These are phyloP conservation scores for Drosophila algonquin DNA, from an alignment of 2,888 invertebrate genomes.

Conservation along the genomic window DNA sequence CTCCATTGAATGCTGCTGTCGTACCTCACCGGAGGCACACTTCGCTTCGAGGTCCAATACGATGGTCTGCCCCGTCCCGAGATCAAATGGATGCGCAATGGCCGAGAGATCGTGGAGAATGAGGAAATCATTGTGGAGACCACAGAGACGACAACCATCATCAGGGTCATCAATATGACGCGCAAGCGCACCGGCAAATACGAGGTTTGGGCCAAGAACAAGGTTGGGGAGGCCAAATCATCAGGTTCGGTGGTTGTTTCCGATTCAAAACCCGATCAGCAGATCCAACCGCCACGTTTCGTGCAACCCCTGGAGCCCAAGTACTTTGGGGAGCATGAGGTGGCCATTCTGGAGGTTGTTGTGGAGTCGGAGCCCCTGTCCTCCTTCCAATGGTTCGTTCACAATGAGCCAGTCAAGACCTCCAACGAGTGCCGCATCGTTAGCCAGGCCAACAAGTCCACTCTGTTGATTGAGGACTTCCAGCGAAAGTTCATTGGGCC, in stretches of 20 bases:
- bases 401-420: slow-evolving; percentile 89
- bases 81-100: slow-evolving; percentile 94
- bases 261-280: slow-evolving; percentile 86
- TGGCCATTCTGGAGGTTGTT: slow-evolving; percentile 90
- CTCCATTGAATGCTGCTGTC: slow-evolving; percentile 90
- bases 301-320: slow-evolving; percentile 89
- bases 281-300: slow-evolving; percentile 89
- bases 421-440: slow-evolving; percentile 89
- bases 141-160: slow-evolving; percentile 87
- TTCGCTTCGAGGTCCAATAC: slow-evolving; percentile 89
- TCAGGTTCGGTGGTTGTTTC: slow-evolving; percentile 92
- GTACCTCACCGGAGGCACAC: slow-evolving; percentile 88
- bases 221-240: slow-evolving; percentile 90
- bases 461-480: slow-evolving; percentile 90
- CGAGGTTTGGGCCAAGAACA: slow-evolving; percentile 92
- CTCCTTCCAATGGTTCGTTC: slow-evolving; percentile 94
- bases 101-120: slow-evolving; percentile 88
- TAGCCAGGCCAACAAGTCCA: slow-evolving; percentile 90
- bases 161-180: slow-evolving; percentile 88
- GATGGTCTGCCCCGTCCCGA: slow-evolving; percentile 89
- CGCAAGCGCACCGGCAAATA: slow-evolving; percentile 94
- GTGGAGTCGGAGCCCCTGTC: slow-evolving; percentile 91
- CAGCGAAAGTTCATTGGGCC: slow-evolving; percentile 89
- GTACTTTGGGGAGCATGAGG: slow-evolving; percentile 89
- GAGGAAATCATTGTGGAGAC: slow-evolving; percentile 86